Conservation (phyloP, 1,140 invertebrate species). For the Pogonomyrmex californicus region DNA sequence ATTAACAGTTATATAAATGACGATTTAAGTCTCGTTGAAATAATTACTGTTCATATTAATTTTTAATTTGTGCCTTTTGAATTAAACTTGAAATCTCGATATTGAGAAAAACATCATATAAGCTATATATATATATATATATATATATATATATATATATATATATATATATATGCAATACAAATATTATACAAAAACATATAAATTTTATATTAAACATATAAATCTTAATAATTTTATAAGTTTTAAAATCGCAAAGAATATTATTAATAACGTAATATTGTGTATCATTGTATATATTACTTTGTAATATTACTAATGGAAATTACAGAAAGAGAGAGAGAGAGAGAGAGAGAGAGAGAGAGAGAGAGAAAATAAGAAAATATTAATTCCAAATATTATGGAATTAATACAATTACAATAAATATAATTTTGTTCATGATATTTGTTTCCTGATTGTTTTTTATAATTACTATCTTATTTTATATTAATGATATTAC, state of each 20-base stretch:
- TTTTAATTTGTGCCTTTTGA: not conserved
- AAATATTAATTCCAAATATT: not conserved
- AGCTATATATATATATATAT: not conserved
- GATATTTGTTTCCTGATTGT: not conserved
- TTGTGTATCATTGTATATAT: constrained; percentile 3
- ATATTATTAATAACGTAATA: not conserved
- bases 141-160: not conserved
- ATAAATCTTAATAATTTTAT: no score
- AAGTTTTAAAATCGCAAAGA: not conserved
- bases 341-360: no score
- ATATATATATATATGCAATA: no score
- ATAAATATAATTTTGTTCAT: not conserved
- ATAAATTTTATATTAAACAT: not conserved
- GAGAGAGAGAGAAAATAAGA: not conserved
- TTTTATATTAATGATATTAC: not conserved
- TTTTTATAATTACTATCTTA: not conserved
- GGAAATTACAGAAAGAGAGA: not conserved
- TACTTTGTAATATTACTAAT: not conserved
- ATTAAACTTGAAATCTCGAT: not conserved
- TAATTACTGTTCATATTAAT: not conserved
- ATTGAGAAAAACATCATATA: not conserved
- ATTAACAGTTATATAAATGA: not conserved
- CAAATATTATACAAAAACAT: no score
- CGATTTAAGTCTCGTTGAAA: not conserved
- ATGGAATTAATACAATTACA: not conserved